phyloP scores from a whole-genome alignment of 2,888 invertebrate species.

The Lucinisca nassula region DNA sequence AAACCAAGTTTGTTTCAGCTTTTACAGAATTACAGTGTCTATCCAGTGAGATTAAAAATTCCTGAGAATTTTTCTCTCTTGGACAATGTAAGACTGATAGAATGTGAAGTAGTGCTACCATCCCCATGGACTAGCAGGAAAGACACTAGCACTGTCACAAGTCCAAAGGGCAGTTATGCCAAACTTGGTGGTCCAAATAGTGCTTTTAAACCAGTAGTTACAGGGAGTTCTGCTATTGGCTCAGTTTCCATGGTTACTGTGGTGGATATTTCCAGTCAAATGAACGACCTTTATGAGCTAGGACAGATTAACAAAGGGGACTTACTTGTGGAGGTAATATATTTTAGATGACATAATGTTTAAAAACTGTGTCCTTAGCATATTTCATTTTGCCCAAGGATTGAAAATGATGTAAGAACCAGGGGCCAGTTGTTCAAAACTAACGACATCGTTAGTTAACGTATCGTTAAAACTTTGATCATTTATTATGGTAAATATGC shows the following conservation, averaged over 20 bases:
- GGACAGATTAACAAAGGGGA: slow-evolving; percentile 76
- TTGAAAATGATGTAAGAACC: not conserved
- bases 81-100: slow-evolving; percentile 68
- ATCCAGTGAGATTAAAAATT: slow-evolving; percentile 71
- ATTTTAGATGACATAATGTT: too few relatives aligned
- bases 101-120: slow-evolving; percentile 71
- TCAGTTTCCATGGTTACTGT: slow-evolving; percentile 71
- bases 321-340: slow-evolving; percentile 78
- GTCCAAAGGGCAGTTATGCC: slow-evolving; percentile 74
- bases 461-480: too few relatives aligned
- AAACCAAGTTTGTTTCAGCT: slow-evolving; percentile 79
- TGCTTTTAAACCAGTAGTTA: slow-evolving; percentile 78
- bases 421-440: too few relatives aligned
- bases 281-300: slow-evolving; percentile 53
- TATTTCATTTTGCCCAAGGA: not conserved
- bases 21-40: slow-evolving; percentile 77
- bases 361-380: too few relatives aligned
- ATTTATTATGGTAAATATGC: too few relatives aligned
- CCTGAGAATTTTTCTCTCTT: slow-evolving; percentile 63
- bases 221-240: slow-evolving; percentile 44
- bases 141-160: slow-evolving; percentile 34
- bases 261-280: slow-evolving; percentile 60
- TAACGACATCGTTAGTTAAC: too few relatives aligned
- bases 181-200: slow-evolving; percentile 80
- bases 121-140: slow-evolving; percentile 49